Base-by-base conservation (phyloP, 1,140 invertebrate genomes). In the Ceratina australensis region DNA sequence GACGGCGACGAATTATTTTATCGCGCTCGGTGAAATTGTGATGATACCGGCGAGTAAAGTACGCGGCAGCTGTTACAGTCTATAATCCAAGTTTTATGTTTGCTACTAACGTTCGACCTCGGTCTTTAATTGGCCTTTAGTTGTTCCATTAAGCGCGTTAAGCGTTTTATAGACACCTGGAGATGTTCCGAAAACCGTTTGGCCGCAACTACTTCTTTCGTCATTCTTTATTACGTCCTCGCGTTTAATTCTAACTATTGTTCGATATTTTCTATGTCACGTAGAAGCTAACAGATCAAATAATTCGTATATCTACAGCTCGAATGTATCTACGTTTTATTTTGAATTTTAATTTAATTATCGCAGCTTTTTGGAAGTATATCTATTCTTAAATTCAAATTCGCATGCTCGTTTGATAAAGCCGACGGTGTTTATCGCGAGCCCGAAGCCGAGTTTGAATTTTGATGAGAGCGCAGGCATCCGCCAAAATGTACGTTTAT, bases 51-150 rank as follows among this genome's bases (percentile, higher is more conserved):
- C 28, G 10, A 4, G 42, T 47, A 33, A 24, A 49, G 42, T 26
- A 66, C 54, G 49, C 33, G 42, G 15, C 73, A 66, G 28, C 73
- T 68, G 73, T 75, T 75, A 75, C 54, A 33, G 65, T 47, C 64
- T 20, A 47, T 60, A 68, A 68, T 75, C 64, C 73, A 67, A 68
- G 73, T 75, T 75, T 74, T 75, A 75, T 26, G 73, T 20, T 10
- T 63, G 33, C 22, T 10, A 20, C 52, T 57, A 47, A 75, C 56
- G 65, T 42, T 24, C 73, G 12, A 59, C 47, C 73, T 50, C 56
- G 33, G 54, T 26, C 57, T 67, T 57, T 75, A 68, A 75, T 75
- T 75, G 73, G 73, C n/a, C 22, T n/a, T 49, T 49, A 57, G n/a
- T 49, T 50, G 42, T 28, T 24, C 64, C 64, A 33, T 75, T 75